Conservation (phyloP, 2,888 invertebrate species). For the Macrophya alboannulata region DNA sequence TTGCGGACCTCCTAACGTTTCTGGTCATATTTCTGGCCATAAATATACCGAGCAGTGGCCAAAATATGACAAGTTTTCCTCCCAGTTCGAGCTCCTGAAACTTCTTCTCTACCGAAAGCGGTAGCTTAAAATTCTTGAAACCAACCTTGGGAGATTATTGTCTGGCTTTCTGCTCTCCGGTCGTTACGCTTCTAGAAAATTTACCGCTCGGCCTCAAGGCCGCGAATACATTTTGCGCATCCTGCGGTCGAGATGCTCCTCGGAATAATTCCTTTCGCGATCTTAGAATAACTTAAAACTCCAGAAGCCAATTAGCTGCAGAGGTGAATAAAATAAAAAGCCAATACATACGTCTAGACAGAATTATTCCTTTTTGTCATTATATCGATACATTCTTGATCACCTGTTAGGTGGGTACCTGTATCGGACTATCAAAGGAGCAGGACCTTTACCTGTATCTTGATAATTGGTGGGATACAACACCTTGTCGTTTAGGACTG, state of each 20-base stretch:
- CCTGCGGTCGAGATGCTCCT: neutral
- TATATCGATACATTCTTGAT: neutral
- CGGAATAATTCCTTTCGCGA: neutral
- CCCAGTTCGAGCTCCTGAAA: conserved; percentile 36
- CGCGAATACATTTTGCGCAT: conserved; percentile 17
- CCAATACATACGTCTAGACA: neutral
- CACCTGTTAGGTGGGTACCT: neutral
- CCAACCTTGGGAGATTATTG: conserved; percentile 51
- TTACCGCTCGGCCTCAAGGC: conserved; percentile 13
- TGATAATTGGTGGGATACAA: neutral
- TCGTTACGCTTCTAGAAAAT: conserved; percentile 46
- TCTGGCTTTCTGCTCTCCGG: conserved; percentile 26
- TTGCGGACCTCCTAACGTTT: conserved; percentile 77
- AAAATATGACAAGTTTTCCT: conserved; percentile 74
- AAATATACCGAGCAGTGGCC: conserved; percentile 77
- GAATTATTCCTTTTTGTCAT: neutral
- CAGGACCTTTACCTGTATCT: neutral
- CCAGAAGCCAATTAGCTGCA: neutral
- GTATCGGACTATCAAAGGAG: neutral
- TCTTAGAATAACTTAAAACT: neutral
- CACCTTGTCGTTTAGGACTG: neutral
- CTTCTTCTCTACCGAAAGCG: conserved; percentile 21
- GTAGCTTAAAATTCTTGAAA: conserved; percentile 35
- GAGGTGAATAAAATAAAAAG: neutral
- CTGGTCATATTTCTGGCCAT: conserved; percentile 77